phyloP scores from a whole-genome alignment of 1,140 invertebrate genomes.

The Meloidogyne exigua region DNA sequence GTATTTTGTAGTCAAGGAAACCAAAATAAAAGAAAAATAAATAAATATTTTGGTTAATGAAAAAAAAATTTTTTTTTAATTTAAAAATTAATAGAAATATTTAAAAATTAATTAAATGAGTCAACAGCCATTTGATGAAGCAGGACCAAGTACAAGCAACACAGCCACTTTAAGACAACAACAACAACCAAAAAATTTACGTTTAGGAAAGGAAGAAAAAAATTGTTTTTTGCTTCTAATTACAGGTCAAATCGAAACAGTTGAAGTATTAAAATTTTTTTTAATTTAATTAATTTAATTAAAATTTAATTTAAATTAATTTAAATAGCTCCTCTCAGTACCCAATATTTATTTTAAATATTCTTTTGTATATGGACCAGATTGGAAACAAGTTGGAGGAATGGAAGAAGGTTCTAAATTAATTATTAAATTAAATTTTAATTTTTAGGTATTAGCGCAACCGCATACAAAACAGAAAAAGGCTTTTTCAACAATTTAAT shows the following conservation, averaged over 20 bases:
- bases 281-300: not conserved
- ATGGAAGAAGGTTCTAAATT: constrained; percentile 72
- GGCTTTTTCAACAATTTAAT: constrained; percentile 66
- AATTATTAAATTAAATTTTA: not conserved
- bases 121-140: not conserved
- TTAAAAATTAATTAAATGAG: not conserved
- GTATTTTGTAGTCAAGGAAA: constrained; percentile 1
- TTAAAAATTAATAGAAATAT: no score
- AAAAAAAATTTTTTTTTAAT: no score
- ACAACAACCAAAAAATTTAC: constrained; percentile 16
- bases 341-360: constrained; percentile 76
- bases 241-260: constrained; percentile 49
- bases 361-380: constrained; percentile 72
- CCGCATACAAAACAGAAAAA: constrained; percentile 6
- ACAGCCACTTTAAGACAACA: not conserved
- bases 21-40: not conserved
- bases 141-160: not conserved
- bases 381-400: constrained; percentile 75
- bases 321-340: constrained; percentile 70
- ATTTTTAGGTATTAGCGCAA: constrained; percentile 11
- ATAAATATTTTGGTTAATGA: not conserved
- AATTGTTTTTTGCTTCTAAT: constrained; percentile 35
- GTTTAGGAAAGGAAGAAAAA: constrained; percentile 7
- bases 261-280: constrained; percentile 31
- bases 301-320: not conserved